A percentile compares a stretch with the other conserved stretches of the same genome.
Conservation (phyloP, 2,113 vertebrate species). For the Paramisgurnus dabryanus region DNA sequence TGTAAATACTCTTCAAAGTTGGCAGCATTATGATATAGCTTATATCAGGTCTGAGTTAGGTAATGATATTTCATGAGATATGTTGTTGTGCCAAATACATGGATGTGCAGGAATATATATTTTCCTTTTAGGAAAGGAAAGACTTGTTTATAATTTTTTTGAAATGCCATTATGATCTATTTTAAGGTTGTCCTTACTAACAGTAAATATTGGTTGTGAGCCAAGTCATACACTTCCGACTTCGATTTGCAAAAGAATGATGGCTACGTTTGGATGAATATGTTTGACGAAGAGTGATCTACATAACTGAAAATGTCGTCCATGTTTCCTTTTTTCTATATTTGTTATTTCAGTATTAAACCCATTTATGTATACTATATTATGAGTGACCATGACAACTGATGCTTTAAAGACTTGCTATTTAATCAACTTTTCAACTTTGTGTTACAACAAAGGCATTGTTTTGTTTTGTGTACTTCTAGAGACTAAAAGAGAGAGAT, state of each 20-base stretch:
- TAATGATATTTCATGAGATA: not conserved
- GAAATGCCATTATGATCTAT: not conserved
- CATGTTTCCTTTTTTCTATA: not conserved
- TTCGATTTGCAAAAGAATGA: not conserved
- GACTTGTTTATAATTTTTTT: not conserved
- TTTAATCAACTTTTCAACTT: not conserved
- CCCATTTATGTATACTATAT: not conserved
- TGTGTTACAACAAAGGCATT: not conserved
- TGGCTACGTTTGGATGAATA: not conserved
- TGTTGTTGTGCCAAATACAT: not conserved
- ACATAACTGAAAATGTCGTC: no score
- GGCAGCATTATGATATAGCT: no score
- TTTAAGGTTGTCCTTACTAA: not conserved
- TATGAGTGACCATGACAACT: not conserved
- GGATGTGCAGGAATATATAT: not conserved
- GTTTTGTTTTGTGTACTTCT: not conserved
- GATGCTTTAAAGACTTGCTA: not conserved
- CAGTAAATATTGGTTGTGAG: not conserved
- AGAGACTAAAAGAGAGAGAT: not conserved
- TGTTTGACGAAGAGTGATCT: no score
- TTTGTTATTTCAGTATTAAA: not conserved
- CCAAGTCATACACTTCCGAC: not conserved
- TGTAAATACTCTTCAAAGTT: no score
- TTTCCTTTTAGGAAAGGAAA: not conserved
- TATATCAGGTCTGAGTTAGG: not conserved